Evolutionary conservation across 1,140 invertebrate genomes (phyloP), one percentile per base, ranked within the genome.

Genomic region (Chrysopa pallens): DNA sequence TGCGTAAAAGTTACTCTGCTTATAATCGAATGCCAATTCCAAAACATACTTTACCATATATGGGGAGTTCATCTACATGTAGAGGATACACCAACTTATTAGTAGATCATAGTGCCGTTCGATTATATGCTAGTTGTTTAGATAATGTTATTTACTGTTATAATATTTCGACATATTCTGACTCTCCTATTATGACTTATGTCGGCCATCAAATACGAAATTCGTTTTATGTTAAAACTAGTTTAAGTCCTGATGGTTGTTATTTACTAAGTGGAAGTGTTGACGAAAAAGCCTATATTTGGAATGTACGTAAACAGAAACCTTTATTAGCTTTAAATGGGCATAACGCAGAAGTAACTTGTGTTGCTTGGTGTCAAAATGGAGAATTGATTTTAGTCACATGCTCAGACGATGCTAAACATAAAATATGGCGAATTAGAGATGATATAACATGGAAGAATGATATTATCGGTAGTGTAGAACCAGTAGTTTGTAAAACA

Each of bases 141-240:
- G 84, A 91, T 59, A 78, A 80, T 53, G 72, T 73, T 17, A 85
- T 93, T 36, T 91, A 90, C 57, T 76, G 79, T 50, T 91, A 81
- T 55, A 84, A 91, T 55, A 63, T 86, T 38, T 69, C 74, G 0
- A 75, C 78, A 0, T 84, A 78, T 54, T 72, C 72, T 50, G 55
- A 67, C 6, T 60, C 75, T 35, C 84, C 85, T 0, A 53, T 73
- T 41, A 68, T 66, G 42, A 58, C 61, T 38, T 78, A 74, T 52
- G 63, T 63, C 42, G 85, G 85, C 0, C 76, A 86, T 56, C 65
- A 78, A 45, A 33, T 33, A 33, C 84, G 80, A 57, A 68, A 67
- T 28, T 77, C 82, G 0, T 91, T 85, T 63, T 91, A 84, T 62
- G 78, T 90, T 7, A 88, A 88, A 54, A 72, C 78, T 0, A 73